These are phyloP conservation scores for Ectemnius lituratus DNA, from an alignment of 2,888 invertebrate genomes.

Conservation along the genomic window DNA sequence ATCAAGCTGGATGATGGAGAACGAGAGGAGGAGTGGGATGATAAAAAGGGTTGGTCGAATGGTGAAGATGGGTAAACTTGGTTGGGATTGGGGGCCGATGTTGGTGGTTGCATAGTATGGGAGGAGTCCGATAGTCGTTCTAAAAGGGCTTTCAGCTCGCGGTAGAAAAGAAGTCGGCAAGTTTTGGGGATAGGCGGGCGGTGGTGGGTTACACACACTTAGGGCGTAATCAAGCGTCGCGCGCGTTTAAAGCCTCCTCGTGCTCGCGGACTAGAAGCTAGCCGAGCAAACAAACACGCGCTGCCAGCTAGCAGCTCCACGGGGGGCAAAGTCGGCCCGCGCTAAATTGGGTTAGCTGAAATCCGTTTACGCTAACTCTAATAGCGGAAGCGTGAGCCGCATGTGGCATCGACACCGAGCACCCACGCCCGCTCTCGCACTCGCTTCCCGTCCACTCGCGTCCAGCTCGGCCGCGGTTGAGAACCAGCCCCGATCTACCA, in stretches of 20 bases:
- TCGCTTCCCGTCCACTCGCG: not conserved
- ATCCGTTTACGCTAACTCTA: constrained; percentile 77
- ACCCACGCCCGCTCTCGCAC: constrained; percentile 22
- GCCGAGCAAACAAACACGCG: constrained; percentile 68
- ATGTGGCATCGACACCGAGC: constrained; percentile 61
- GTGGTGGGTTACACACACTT: constrained; percentile 37
- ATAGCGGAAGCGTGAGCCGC: constrained; percentile 72
- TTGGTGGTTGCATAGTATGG: too few relatives aligned
- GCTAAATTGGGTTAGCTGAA: constrained; percentile 76
- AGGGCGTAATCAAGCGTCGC: constrained; percentile 45
- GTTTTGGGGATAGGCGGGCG: constrained; percentile 15
- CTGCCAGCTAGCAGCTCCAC: too few relatives aligned
- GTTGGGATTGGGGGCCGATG: too few relatives aligned
- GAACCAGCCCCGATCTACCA: constrained; percentile 24
- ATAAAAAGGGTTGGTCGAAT: too few relatives aligned
- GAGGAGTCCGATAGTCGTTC: too few relatives aligned
- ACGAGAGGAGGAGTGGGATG: too few relatives aligned
- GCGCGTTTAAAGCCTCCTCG: constrained; percentile 44
- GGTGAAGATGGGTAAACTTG: too few relatives aligned
- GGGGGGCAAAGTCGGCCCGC: constrained; percentile 70
- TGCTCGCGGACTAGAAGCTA: constrained; percentile 29
- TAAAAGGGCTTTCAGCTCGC: not conserved
- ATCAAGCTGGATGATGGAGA: too few relatives aligned
- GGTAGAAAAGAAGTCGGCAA: constrained; percentile 20
- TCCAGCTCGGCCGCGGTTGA: constrained; percentile 19